Evolutionary conservation across 2,113 vertebrate genomes (phyloP), one percentile per base, ranked within the genome.

Genomic region (Aldabrachelys gigantea): DNA sequence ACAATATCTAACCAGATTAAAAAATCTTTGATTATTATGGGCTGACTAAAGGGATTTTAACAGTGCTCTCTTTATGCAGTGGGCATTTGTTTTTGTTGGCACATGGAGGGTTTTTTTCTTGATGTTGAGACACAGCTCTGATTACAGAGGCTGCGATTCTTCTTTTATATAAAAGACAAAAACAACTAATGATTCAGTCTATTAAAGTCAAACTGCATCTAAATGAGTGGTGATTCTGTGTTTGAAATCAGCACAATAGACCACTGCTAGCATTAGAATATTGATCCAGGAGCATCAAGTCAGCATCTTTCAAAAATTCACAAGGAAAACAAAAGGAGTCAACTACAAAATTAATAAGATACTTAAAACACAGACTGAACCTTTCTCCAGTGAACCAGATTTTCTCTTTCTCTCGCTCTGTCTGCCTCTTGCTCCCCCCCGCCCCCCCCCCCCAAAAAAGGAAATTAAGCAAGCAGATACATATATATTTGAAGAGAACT

Each of bases 91-190:
- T 27, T 2, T 6, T 85, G 87, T 92, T 95, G 93, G 87, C 95
- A 94, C 29, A 0, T 2, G 69, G 57, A 93, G 81, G 76, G 9
- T 53, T 50, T 59, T 2, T 7, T 79, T 95, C 19, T 78, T 85
- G 9, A 11, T 79, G 52, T 82, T 94, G 91, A 96, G 69, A 57
- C 80, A 90, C 82, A 84, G 87, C 85, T 96, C 94, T 94, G 72
- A 84, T 97, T 85, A 93, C 89, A 95, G 85, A 94, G 89, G 90
- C 93, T 83, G 62, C 17, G 93, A 97, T 97, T 97, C 94, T 97
- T 96, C 96, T 91, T 95, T 91, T 91, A 90, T 93, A 57, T 53
- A 31, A 91, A 84, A 95, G 89, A 97, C 84, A 94, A 96, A 96
- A 96, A 41, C 84, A 91, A 54, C 56, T 78, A 90, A 89, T 1